These are phyloP conservation scores for Sinotaia quadrata DNA, from an alignment of 2,888 invertebrate genomes.

Conservation along the genomic window DNA sequence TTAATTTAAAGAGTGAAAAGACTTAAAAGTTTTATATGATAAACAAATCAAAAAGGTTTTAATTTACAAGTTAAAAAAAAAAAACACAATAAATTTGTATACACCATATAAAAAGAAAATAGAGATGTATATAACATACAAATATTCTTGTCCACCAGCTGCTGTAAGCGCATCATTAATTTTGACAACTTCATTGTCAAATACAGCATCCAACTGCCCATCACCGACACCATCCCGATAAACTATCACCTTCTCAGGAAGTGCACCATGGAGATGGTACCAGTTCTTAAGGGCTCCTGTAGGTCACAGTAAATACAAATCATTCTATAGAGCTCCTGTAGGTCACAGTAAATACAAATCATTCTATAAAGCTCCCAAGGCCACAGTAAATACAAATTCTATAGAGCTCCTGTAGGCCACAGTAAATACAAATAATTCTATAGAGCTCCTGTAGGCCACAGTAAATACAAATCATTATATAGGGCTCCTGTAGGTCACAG, in stretches of 20 bases:
- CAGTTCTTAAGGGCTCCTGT: not conserved
- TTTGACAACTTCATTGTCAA: slow-evolving; percentile 68
- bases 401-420: not conserved
- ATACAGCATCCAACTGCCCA: slow-evolving; percentile 68
- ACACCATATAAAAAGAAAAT: no score
- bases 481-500: not conserved
- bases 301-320: not conserved
- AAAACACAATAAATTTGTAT: no score
- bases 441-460: not conserved
- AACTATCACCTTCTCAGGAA: slow-evolving; percentile 87
- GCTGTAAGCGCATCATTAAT: slow-evolving; percentile 52
- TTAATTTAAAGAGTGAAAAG: no score
- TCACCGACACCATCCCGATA: slow-evolving; percentile 87
- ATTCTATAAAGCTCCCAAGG: no score
- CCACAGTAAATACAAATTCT: not conserved
- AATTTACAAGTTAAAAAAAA: no score
- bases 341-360: not conserved
- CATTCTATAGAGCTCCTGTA: not conserved
- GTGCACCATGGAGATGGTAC: slow-evolving; percentile 75
- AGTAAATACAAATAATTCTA: not conserved
- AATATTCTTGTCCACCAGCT: not conserved
- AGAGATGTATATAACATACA: no score
- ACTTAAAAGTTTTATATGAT: no score
- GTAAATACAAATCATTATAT: not conserved
- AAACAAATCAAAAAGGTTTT: no score